Base-by-base conservation (phyloP, 2,888 invertebrate species). In the Choreutis nemorana region DNA sequence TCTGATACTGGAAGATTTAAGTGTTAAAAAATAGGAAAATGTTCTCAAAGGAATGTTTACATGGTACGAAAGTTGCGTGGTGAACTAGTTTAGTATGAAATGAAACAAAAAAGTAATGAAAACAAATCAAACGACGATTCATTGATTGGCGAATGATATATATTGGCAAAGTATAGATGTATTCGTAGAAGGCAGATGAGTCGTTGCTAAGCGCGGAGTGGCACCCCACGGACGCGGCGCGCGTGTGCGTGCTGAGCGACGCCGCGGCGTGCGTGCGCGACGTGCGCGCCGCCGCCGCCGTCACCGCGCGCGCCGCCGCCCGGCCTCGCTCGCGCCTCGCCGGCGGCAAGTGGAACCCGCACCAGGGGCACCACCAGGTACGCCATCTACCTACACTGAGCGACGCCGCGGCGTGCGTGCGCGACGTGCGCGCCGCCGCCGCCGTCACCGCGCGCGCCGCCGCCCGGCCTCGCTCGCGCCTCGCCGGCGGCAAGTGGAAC, bases 311-410 rank as follows among this genome's bases (percentile, higher is more conserved):
- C 39, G 63, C 87, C 23, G 84, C 85, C 44, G 83, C 85, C 2
- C 87, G 89, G 65, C 87, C 88, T 38, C 84, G 89, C 41, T 87
- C 88, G 16, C 89, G 89, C 54, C 89, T 92, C 51, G 89, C 88
- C 1, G 86, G 83, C 28, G 95, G 94, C 5, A 90, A 93, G 64
- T 98, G 97, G 97, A 95, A 95, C 62, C 96, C 97, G 6, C 96
- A 97, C 54, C 94, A 94, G 57, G 90, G 89, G 43, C 88, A 89
- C 43, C 84, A 86, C 36, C 90, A 92, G 67, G 86, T 83, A 39
- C 26, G 14, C 10, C 7, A 7, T 7, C 14, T 13, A 12, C 9
- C n/a, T 4, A 28, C 8, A 20, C 9, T 28, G n/a, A 18, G 8
- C 5, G 5, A 18, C 8, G n/a, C 4, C 10, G 5, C 18, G 18